phyloP scores from a whole-genome alignment of 2,888 invertebrate genomes.

The Catocala fraxini region DNA sequence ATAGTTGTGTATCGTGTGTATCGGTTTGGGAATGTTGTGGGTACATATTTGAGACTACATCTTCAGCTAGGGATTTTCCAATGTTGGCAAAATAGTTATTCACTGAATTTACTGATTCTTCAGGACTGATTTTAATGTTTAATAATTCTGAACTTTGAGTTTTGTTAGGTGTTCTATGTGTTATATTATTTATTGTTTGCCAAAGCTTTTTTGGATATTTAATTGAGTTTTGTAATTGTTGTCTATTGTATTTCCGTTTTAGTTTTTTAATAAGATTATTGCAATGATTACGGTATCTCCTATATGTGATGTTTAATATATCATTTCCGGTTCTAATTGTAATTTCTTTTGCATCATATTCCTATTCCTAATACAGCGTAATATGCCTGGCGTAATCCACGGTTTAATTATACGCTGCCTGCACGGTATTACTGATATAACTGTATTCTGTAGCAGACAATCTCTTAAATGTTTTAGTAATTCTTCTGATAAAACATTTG shows the following conservation, averaged over 20 bases:
- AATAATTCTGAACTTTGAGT: not conserved
- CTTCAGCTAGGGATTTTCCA: not conserved
- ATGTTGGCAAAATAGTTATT: not conserved
- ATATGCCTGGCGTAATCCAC: conserved; percentile 1
- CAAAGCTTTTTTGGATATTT: not conserved
- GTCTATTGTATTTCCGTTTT: not conserved
- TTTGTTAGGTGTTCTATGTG: not conserved
- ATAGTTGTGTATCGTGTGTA: not conserved
- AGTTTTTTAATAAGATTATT: too few relatives aligned
- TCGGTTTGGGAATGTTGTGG: not conserved
- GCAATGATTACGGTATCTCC: not conserved
- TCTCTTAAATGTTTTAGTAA: not conserved
- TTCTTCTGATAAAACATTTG: not conserved
- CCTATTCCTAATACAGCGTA: not conserved
- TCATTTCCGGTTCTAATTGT: not conserved
- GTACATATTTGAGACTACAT: not conserved
- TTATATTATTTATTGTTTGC: not conserved
- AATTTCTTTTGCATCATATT: not conserved
- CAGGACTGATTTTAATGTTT: not conserved
- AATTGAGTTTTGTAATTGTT: not conserved
- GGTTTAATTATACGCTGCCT: not conserved
- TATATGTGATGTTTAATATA: not conserved
- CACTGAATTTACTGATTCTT: not conserved
- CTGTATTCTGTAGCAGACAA: not conserved
- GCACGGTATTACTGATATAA: not conserved